A percentile compares a stretch with the other conserved stretches of the same genome.
These are phyloP conservation scores for Psophia crepitans DNA, from an alignment of 2,113 vertebrate species.

Conservation along the genomic window DNA sequence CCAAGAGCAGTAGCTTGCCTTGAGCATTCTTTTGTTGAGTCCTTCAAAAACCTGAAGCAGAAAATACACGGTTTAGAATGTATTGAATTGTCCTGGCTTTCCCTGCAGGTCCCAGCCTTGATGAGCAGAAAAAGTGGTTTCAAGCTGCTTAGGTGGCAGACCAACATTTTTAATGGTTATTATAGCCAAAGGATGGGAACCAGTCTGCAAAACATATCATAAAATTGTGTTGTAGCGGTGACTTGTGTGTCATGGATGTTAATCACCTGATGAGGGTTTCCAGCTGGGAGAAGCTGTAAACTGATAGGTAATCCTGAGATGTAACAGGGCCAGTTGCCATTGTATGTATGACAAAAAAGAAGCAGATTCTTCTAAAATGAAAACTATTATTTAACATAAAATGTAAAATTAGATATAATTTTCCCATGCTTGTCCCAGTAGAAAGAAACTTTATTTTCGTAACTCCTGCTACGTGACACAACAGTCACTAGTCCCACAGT, in stretches of 20 bases:
- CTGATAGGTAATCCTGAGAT: neutral
- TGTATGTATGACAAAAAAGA: neutral
- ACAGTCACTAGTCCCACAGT: neutral
- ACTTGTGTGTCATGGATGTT: neutral
- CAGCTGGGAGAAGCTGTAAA: neutral
- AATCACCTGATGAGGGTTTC: neutral
- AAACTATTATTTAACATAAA: neutral
- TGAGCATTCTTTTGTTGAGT: neutral
- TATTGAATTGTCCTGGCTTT: neutral
- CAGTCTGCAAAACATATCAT: neutral
- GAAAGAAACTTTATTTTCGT: neutral
- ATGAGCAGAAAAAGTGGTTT: neutral
- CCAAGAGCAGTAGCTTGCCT: neutral
- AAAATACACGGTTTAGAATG: neutral
- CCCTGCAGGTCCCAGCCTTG: neutral
- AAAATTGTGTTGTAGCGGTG: neutral
- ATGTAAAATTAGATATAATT: neutral
- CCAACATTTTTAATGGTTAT: neutral
- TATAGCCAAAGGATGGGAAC: neutral
- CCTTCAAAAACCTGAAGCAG: neutral
- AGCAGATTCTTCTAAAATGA: neutral
- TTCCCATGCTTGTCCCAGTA: neutral
- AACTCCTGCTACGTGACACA: neutral
- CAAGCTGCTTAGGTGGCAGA: neutral
- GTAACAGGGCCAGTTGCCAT: neutral